Evolutionary conservation across 2,888 invertebrate genomes (phyloP).

Genomic region (Parnassius mnemosyne): DNA sequence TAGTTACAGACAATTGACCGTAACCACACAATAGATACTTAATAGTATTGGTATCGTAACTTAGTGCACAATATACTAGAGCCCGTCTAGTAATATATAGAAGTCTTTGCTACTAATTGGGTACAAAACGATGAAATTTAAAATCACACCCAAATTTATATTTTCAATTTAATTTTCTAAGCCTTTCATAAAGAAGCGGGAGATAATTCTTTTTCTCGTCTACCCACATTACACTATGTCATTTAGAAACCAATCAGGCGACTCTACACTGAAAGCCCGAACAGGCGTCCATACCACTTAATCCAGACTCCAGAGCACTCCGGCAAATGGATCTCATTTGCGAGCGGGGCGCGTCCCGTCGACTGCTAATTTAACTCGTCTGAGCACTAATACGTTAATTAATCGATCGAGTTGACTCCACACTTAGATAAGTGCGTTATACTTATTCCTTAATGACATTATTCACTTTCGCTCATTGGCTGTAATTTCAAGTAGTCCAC

Average conservation of each 20-base stretch:
- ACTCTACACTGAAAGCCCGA: background rate
- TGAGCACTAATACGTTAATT: constrained; percentile 51
- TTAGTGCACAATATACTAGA: no score
- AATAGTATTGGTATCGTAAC: no score
- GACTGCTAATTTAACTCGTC: constrained; percentile 45
- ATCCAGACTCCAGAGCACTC: background rate
- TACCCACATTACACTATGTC: background rate
- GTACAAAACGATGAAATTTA: no score
- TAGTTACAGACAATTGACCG: no score
- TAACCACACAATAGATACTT: no score
- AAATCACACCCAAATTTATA: no score
- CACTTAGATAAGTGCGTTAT: constrained; percentile 44
- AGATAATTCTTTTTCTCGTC: no score
- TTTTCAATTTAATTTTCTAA: no score
- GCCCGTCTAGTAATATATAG: no score
- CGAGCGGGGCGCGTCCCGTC: constrained; percentile 25
- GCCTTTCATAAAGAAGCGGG: no score
- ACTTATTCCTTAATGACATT: background rate
- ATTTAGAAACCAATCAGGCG: background rate
- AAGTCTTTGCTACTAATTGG: no score
- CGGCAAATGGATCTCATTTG: constrained; percentile 13
- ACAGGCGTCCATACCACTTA: background rate
- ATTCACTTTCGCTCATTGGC: background rate
- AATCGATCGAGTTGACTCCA: constrained; percentile 44
- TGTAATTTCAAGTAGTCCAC: no score